Conservation (phyloP, 2,888 invertebrate genomes). For the Pterostichus niger region DNA sequence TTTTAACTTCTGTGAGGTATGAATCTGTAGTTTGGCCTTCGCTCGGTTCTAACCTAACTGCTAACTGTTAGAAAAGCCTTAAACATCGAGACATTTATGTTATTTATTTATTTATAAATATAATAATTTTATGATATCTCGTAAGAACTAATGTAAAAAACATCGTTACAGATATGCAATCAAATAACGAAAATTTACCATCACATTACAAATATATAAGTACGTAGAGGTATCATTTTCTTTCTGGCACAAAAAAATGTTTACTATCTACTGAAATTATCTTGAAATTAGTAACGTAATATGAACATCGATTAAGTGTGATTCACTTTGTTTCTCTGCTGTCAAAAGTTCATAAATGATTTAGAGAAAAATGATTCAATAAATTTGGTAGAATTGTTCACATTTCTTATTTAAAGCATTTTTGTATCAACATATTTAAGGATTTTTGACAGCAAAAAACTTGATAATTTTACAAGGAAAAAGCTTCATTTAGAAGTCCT, state of each 20-base stretch:
- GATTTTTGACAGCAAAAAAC: too few relatives aligned
- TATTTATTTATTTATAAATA: constrained; percentile 67
- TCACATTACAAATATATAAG: constrained; percentile 21
- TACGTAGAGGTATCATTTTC: constrained; percentile 2
- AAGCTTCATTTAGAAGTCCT: too few relatives aligned
- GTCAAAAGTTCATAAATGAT: too few relatives aligned
- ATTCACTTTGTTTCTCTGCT: too few relatives aligned
- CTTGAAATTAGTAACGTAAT: too few relatives aligned
- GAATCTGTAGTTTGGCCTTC: constrained; percentile 57
- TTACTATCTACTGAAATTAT: too few relatives aligned
- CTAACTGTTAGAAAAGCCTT: constrained; percentile 74
- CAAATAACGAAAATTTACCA: constrained; percentile 48
- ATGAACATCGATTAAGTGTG: too few relatives aligned
- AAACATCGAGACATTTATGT: constrained; percentile 76
- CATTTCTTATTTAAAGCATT: too few relatives aligned
- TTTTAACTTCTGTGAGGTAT: constrained; percentile 42
- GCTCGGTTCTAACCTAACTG: constrained; percentile 73
- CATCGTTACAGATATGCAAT: constrained; percentile 57
- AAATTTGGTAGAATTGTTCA: too few relatives aligned
- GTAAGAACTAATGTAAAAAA: constrained; percentile 57
- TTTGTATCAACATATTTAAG: too few relatives aligned
- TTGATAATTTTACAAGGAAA: too few relatives aligned
- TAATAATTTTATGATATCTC: constrained; percentile 65
- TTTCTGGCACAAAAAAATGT: background rate
- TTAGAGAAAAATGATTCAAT: too few relatives aligned